Percentiles rank a stretch among this genome's conserved stretches.
These are phyloP conservation scores for Nycticebus coucang DNA, from an alignment of 2,113 vertebrate species.

Conservation along the genomic window DNA sequence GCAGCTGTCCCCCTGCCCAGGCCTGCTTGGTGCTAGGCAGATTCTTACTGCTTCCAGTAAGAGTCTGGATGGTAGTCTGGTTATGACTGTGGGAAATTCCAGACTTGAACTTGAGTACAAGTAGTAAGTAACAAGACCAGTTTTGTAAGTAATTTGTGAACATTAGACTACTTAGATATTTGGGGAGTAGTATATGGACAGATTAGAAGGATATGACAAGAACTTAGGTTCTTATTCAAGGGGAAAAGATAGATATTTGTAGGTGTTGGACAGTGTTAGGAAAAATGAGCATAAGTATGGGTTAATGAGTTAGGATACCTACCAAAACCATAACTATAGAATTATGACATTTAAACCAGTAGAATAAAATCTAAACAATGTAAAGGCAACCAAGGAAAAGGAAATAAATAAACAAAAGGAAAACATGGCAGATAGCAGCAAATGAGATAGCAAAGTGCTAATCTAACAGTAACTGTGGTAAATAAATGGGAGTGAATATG, in stretches of 20 bases:
- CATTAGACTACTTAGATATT: background rate
- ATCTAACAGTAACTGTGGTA: background rate
- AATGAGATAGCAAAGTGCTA: background rate
- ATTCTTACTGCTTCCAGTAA: background rate
- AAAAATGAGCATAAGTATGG: background rate
- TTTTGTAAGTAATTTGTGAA: background rate
- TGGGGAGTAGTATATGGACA: background rate
- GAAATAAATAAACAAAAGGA: background rate
- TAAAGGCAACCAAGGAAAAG: slow-evolving; percentile 25
- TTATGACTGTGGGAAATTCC: background rate
- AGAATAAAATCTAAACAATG: background rate
- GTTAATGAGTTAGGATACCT: background rate
- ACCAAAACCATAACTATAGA: background rate
- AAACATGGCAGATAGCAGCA: background rate
- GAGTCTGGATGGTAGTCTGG: too few species aligned
- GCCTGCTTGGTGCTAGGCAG: background rate
- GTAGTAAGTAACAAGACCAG: background rate
- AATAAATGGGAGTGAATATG: background rate
- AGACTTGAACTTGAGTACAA: background rate
- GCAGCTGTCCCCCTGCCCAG: background rate
- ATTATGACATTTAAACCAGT: background rate
- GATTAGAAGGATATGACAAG: background rate
- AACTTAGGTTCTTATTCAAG: background rate
- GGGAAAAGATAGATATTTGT: background rate
- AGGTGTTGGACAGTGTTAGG: background rate